Evolutionary conservation across 2,888 invertebrate genomes (phyloP), one percentile per base, ranked within the genome.

Genomic region (Chrysotoxum bicinctum): DNA sequence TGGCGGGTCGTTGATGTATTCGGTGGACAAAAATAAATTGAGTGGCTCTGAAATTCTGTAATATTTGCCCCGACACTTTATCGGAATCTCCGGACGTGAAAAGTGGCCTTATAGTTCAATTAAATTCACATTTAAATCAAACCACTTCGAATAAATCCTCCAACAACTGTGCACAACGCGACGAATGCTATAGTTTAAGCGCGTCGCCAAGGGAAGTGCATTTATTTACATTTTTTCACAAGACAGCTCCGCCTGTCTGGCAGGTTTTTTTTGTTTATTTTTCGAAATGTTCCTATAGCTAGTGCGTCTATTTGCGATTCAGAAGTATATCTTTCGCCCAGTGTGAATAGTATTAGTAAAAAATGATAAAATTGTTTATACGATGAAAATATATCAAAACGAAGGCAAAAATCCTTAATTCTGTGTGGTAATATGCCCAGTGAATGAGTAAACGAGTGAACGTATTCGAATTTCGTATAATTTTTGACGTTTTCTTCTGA

Each of bases 151-250:
- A 48, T 54, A 12, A 69, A 48, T 30, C 1, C n/a, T 1, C 16
- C 3, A 43, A 35, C 5, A 40, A 62, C 54, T 54, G 52, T 75
- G 10, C 26, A n/a, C 40, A 45, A n/a, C 35, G 60, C 54, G 26
- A 77, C 68, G 76, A 62, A 70, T 58, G 19, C 58, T 43, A 52
- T 68, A 73, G 5, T 23, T 72, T 77, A 74, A 73, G 16, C 62
- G 73, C 62, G 60, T 64, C 14, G 14, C 16, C 30, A 54, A 35
- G 68, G 54, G 68, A 83, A 60, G 68, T 78, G 73, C 73, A 83
- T 77, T 83, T 83, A 83, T 83, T 83, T 83, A 83, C 82, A 83
- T 78, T 78, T 68, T 32, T 21, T 45, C 48, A 30, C 35, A 16
- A 50, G 23, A 37, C 32, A 37, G 16, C n/a, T 37, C 54, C 60